Evolutionary conservation across 2,797 vertebrate genomes (phyloP), one percentile per base, ranked within the genome.

Genomic region (Alauda arvensis): DNA sequence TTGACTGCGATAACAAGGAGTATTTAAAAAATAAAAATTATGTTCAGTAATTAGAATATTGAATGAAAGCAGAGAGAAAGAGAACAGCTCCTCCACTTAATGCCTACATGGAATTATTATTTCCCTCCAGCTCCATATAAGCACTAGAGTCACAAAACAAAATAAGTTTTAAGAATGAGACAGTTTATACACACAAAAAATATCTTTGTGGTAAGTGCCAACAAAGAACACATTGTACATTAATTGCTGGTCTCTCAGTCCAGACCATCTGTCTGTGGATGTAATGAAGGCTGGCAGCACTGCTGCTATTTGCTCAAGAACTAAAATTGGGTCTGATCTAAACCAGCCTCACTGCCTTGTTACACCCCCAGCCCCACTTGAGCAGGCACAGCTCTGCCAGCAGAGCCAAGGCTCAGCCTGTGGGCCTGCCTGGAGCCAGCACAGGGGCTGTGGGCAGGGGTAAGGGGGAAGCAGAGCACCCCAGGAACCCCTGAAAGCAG

Each of bases 201-300:
- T 34, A 77, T 69, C 83, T 97, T 95, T 96, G 95, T 95, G 94
- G 46, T 92, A 87, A 94, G 91, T 92, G 95, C 97, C 96, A 96
- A 89, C 93, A 92, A 94, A 95, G 91, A 97, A 95, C 94, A 96
- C 95, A 95, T 94, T 97, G 96, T 96, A 93, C 94, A 94, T 97
- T 97, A 97, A 97, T 97, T 97, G 95, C 94, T 90, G 96, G 93
- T 96, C 93, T 95, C 95, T 93, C 83, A 88, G 94, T 96, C 94
- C 96, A 96, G 95, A 96, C 96, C 97, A 97, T 97, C 97, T 97
- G 97, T 96, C 95, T 96, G 83, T 80, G 88, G 31, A 86, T 88
- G 94, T 97, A 97, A 97, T 96, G 94, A 96, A 96, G 86, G 62
- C 92, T 96, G 96, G 91, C 95, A 96, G 94, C 93, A 77, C 66